A percentile compares a stretch with the other conserved stretches of the same genome.
Evolutionary conservation across 37 sponge, comb jelly and placozoan genomes (phyloP).

Genomic region (Halichondria panicea): DNA sequence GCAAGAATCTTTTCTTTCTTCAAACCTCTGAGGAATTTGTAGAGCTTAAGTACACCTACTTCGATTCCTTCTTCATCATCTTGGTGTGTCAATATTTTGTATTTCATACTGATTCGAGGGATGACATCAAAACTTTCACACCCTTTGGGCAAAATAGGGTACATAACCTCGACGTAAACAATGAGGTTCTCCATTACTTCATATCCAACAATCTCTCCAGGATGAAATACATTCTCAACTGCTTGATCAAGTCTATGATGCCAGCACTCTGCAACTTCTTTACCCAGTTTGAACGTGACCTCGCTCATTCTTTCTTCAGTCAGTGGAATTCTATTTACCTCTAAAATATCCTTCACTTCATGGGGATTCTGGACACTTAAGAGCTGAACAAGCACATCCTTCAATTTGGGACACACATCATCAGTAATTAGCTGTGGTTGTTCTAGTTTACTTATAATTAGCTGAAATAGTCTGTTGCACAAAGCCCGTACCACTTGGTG

Average conservation of each 20-base stretch:
- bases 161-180: constrained; percentile 41
- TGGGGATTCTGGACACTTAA: background rate
- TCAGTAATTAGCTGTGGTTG: no score
- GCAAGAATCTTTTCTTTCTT: background rate
- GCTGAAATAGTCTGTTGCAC: no score
- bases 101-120: constrained; percentile 5
- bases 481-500: no score
- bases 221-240: constrained; percentile 30
- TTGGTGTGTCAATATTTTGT: constrained; percentile 2
- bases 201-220: constrained; percentile 65
- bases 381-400: no score
- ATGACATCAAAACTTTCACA: background rate
- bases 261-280: constrained; percentile 24
- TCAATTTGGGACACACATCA: no score
- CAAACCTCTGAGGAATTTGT: constrained; percentile 30
- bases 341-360: background rate
- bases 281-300: constrained; percentile 13
- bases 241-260: constrained; percentile 42
- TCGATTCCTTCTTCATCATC: constrained; percentile 12
- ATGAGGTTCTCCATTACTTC: constrained; percentile 19
- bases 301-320: background rate
- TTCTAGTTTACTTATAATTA: no score
- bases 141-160: constrained; percentile 1
- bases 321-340: background rate
- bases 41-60: constrained; percentile 28